phyloP scores from a whole-genome alignment of 2,113 vertebrate genomes.

The Plecotus auritus region DNA sequence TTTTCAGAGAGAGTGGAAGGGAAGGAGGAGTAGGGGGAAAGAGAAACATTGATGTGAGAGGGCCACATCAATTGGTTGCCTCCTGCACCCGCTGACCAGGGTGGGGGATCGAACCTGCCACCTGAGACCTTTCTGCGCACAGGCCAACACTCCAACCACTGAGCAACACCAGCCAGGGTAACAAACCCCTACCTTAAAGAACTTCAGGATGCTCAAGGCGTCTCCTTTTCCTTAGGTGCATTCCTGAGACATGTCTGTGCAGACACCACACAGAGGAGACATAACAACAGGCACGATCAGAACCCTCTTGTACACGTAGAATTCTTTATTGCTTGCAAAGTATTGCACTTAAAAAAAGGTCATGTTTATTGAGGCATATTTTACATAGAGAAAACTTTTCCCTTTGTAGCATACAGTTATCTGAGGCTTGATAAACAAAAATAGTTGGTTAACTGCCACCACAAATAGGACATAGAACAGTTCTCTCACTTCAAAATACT shows the following conservation, averaged over 20 bases:
- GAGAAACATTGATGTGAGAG: too few species aligned
- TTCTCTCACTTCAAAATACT: neutral
- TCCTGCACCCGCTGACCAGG: too few species aligned
- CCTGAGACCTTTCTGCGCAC: too few species aligned
- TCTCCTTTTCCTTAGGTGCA: neutral
- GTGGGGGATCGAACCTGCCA: too few species aligned
- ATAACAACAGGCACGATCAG: neutral
- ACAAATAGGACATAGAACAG: neutral
- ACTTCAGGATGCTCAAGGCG: neutral
- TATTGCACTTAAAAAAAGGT: neutral
- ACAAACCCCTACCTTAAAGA: neutral
- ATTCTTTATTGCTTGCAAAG: neutral
- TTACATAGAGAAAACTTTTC: neutral
- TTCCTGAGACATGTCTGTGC: conserved; percentile 14
- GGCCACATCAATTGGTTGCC: too few species aligned
- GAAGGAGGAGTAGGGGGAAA: too few species aligned
- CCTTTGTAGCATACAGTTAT: neutral
- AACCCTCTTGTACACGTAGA: neutral
- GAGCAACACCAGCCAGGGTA: too few species aligned
- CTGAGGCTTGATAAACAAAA: neutral
- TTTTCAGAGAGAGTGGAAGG: too few species aligned
- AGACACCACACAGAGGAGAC: neutral
- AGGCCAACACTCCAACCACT: too few species aligned
- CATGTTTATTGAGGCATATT: neutral
- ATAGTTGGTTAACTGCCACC: neutral